Evolutionary conservation across 1,140 invertebrate species (phyloP).

Genomic region (Rhopalosiphum maidis): DNA sequence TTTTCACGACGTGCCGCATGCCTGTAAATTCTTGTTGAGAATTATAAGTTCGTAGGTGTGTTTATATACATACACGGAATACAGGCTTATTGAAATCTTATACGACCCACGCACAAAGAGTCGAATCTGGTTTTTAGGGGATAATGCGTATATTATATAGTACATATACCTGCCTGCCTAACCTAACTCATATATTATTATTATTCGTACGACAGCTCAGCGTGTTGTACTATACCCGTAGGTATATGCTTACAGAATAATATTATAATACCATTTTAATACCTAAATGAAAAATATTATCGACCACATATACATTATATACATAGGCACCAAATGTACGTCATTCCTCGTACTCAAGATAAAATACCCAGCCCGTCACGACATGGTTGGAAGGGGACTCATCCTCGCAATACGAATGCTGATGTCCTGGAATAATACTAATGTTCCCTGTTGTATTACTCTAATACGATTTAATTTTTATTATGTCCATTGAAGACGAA

Average conservation of each 20-base stretch:
- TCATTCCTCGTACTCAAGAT: neutral
- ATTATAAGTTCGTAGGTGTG: neutral
- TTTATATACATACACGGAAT: neutral
- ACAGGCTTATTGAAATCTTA: neutral
- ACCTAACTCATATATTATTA: neutral
- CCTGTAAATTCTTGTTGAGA: neutral
- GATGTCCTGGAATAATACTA: no score
- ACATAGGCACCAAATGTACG: neutral
- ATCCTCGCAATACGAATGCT: neutral
- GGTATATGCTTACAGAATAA: neutral
- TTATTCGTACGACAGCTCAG: neutral
- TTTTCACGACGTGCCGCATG: neutral
- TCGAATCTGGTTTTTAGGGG: slow-evolving; percentile 3
- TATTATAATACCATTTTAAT: neutral
- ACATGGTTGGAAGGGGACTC: neutral
- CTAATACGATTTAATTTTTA: neutral
- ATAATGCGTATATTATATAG: neutral
- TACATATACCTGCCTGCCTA: neutral
- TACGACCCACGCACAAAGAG: neutral
- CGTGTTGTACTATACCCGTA: neutral
- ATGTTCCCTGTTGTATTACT: neutral
- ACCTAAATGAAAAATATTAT: neutral
- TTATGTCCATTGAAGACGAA: neutral
- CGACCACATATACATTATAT: neutral
- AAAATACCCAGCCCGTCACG: neutral